Conservation (phyloP, 2,113 vertebrate species). For the Todiramphus saurophagus region DNA sequence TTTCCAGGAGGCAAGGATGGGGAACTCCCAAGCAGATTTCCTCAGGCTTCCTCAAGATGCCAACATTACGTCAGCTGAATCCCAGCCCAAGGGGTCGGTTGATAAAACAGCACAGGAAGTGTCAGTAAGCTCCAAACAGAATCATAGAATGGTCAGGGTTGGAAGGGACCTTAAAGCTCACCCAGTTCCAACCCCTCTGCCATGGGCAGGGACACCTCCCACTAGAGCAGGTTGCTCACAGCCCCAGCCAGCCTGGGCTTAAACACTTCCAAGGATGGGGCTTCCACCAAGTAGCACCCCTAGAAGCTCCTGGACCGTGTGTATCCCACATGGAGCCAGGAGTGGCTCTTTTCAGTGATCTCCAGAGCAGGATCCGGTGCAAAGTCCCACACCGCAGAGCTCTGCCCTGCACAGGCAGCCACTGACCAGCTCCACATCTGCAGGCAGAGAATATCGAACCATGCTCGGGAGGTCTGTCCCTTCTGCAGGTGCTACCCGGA, state of each 20-base stretch:
- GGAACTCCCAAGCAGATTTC: constrained; percentile 6
- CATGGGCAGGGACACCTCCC: too few species aligned
- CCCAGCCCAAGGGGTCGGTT: not conserved
- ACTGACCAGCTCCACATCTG: not conserved
- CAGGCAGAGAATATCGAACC: fast-evolving
- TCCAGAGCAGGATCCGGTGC: not conserved
- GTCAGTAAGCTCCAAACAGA: too few species aligned
- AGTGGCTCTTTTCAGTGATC: not conserved
- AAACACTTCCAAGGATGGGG: too few species aligned
- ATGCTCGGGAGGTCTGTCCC: not conserved
- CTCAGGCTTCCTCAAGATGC: not conserved
- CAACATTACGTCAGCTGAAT: not conserved
- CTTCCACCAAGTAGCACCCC: not conserved
- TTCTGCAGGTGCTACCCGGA: not conserved
- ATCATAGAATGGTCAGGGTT: too few species aligned
- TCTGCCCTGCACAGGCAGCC: not conserved
- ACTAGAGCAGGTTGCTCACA: too few species aligned
- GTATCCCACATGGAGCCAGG: fast-evolving
- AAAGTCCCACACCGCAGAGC: not conserved
- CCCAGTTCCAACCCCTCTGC: too few species aligned
- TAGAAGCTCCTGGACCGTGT: not conserved
- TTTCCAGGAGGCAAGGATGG: not conserved
- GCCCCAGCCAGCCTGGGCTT: too few species aligned
- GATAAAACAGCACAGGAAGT: not conserved
- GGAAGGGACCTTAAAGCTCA: too few species aligned